Percentiles rank a stretch among this genome's conserved stretches.
Evolutionary conservation across 2,113 vertebrate species (phyloP).

Genomic region (Engraulis encrasicolus): DNA sequence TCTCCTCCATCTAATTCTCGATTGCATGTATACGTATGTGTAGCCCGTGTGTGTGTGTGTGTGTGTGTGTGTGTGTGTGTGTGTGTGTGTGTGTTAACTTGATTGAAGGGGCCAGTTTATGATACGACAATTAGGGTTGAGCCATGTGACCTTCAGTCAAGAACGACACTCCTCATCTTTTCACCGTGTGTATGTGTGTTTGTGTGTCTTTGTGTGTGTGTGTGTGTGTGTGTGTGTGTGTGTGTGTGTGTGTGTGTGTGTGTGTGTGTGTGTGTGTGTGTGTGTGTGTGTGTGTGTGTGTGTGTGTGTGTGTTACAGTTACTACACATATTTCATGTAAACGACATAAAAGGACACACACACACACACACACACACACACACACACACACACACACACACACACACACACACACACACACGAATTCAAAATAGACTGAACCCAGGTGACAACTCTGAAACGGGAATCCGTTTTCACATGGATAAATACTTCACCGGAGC

Average conservation of each 20-base stretch:
- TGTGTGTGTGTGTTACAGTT: not conserved
- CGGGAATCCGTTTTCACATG: too few species aligned
- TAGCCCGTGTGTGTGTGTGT: not conserved
- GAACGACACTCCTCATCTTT: too few species aligned
- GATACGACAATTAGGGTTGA: not conserved
- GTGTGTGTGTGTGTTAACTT: slow-evolving; percentile 32
- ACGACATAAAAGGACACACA: too few species aligned
- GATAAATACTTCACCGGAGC: too few species aligned
- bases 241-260: not conserved
- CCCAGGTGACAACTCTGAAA: too few species aligned
- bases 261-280: too few species aligned
- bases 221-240: not conserved
- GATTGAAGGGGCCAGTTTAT: slow-evolving; percentile 24
- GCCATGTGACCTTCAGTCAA: not conserved
- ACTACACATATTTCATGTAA: slow-evolving; percentile 36
- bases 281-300: slow-evolving; percentile 1
- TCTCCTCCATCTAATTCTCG: slow-evolving; percentile 23
- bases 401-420: too few species aligned
- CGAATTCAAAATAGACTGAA: too few species aligned
- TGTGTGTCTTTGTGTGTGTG: too few species aligned
- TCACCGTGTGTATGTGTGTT: too few species aligned
- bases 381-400: too few species aligned
- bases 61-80: not conserved
- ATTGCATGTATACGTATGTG: not conserved
- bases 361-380: too few species aligned